Percentiles rank a stretch among this genome's conserved stretches.
Conservation (phyloP, 2,113 vertebrate species). For the Mesoclemmys tuberculata region DNA sequence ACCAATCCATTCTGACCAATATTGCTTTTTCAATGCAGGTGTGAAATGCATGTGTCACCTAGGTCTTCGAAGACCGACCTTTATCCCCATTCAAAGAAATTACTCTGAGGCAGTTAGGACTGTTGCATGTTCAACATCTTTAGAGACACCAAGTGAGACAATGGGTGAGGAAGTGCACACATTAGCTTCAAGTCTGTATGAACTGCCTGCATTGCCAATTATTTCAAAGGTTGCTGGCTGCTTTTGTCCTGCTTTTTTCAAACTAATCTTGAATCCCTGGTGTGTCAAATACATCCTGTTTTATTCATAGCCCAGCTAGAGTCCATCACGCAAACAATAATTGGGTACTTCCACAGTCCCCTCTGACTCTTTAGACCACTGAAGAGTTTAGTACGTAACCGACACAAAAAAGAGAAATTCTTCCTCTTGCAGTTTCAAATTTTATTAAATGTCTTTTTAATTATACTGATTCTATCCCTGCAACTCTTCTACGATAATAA, state of each 20-base stretch:
- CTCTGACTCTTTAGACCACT: rapidly evolving
- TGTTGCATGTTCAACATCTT: not conserved
- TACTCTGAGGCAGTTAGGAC: not conserved
- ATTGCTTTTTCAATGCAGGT: rapidly evolving
- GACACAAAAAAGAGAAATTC: not conserved
- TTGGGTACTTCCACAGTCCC: not conserved
- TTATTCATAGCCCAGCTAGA: not conserved
- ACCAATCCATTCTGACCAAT: not conserved
- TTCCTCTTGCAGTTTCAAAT: not conserved
- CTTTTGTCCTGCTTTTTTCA: not conserved
- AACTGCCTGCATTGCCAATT: rapidly evolving
- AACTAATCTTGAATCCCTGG: not conserved
- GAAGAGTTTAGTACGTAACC: not conserved
- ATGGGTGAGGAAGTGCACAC: rapidly evolving
- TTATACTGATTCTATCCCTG: conserved; percentile 18
- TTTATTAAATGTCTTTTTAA: conserved; percentile 55
- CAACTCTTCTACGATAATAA: conserved; percentile 4
- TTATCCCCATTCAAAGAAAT: not conserved
- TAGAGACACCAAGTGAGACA: not conserved
- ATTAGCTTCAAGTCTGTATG: rapidly evolving
- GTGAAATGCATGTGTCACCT: not conserved
- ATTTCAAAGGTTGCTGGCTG: not conserved
- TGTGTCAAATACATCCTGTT: not conserved
- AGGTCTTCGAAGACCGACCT: not conserved
- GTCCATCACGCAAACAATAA: rapidly evolving